Base-by-base conservation (phyloP, 2,113 vertebrate species). In the Trichechus manatus region DNA sequence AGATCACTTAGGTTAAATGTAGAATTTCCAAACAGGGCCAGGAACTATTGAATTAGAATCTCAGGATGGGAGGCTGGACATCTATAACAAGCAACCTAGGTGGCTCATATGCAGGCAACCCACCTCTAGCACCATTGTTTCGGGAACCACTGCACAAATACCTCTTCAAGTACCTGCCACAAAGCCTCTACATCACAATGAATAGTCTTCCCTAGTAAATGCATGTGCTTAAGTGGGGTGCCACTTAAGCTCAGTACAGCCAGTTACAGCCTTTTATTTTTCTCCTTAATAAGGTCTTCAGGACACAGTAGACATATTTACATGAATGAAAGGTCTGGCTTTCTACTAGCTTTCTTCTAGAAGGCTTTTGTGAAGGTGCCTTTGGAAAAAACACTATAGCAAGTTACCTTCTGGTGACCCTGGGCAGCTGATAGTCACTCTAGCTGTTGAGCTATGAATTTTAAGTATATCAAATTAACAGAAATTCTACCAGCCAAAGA, bases 11-110 rank as follows among this genome's bases (percentile, higher is more conserved):
- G 13, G 20, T 85, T 53, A 59, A 94, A 61, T 64, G n/a, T 92
- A 64, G 31, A 63, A 39, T 78, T 74, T 61, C 36, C 33, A 47
- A 59, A 47, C 36, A 89, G 86, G 66, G 22, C 15, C 89, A 47
- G 79, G n/a, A 64, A 20, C 44, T 84, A 9, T 20, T 74, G 89
- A 85, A 89, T 31, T 33, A 59, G 36, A 96, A n/a, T 80, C 90
- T 89, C 31, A 86, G 74, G 70, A 23, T 22, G 31, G 80, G 61
- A 27, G 15, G 27, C 44, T 91, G 33, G 25, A 39, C 61, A 64
- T 94, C 47, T 77, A 5, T 59, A 39, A 39, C 14, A 77, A 82
- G 36, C 42, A 61, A 22, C 33, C 6, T 3, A 42, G 10, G 31
- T 47, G 50, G 9, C 61, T 81, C 44, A 53, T 47, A 10, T 47